Evolutionary conservation across 2,888 invertebrate species (phyloP).

Genomic region (Luperina nickerlii): DNA sequence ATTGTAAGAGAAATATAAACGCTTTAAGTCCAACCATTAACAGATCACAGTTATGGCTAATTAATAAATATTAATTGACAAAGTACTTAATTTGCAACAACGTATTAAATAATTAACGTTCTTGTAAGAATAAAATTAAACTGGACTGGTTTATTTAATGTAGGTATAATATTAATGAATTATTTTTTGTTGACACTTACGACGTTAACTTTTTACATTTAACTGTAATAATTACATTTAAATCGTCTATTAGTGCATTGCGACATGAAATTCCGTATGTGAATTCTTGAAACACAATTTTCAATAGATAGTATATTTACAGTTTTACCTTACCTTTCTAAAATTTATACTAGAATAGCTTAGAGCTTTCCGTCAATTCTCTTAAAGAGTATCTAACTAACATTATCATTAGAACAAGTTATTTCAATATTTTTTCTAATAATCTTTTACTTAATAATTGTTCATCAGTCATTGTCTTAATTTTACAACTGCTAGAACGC

Average conservation of each 20-base stretch:
- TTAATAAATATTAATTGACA: slow-evolving; percentile 38
- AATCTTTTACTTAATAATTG: slow-evolving; percentile 71
- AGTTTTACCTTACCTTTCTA: slow-evolving; percentile 41
- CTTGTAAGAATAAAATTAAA: slow-evolving; percentile 23
- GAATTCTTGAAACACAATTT: slow-evolving; percentile 53
- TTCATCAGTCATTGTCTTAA: slow-evolving; percentile 78
- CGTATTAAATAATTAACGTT: slow-evolving; percentile 30
- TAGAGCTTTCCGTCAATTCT: slow-evolving; percentile 71
- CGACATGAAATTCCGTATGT: slow-evolving; percentile 58
- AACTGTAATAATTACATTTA: slow-evolving; percentile 55
- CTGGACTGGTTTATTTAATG: slow-evolving; percentile 52
- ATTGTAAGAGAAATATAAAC: neutral
- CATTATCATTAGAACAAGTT: slow-evolving; percentile 63
- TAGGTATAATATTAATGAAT: slow-evolving; percentile 42
- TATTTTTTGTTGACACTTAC: slow-evolving; percentile 58
- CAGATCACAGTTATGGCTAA: slow-evolving; percentile 5
- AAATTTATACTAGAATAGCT: slow-evolving; percentile 65
- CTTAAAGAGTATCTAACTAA: slow-evolving; percentile 72
- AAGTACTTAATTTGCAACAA: slow-evolving; percentile 23
- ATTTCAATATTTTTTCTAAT: slow-evolving; percentile 63
- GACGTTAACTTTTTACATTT: slow-evolving; percentile 56
- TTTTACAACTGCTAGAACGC: slow-evolving; percentile 67
- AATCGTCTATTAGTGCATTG: slow-evolving; percentile 61
- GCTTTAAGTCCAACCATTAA: neutral
- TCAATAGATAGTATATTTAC: slow-evolving; percentile 48